Percentiles rank a stretch among this genome's conserved stretches.
These are phyloP conservation scores for Heteromyza rotundicornis DNA, from an alignment of 2,888 invertebrate species.

Conservation along the genomic window DNA sequence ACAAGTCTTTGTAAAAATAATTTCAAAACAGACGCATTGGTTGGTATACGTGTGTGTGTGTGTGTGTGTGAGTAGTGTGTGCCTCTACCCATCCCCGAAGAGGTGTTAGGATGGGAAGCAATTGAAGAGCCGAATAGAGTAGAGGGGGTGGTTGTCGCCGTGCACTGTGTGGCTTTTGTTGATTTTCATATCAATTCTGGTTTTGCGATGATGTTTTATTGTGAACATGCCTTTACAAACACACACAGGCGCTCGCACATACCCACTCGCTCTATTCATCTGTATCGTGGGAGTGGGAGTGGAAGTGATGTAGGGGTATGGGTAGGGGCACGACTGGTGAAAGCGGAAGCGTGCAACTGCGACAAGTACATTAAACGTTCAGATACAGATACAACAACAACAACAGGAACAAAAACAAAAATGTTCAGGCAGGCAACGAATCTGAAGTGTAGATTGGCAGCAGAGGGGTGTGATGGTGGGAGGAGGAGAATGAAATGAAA, in stretches of 20 bases:
- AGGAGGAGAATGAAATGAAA: no score
- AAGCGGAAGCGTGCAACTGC: constrained; percentile 20
- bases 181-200: constrained; percentile 3
- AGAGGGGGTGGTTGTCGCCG: background rate
- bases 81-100: no score
- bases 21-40: background rate
- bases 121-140: no score
- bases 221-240: constrained; percentile 1
- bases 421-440: background rate
- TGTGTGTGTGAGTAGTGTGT: no score
- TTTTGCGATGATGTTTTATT: constrained; percentile 6
- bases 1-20: background rate
- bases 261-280: constrained; percentile 17
- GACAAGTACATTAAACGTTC: constrained; percentile 22
- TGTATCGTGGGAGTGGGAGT: constrained; percentile 1
- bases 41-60: background rate
- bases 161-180: background rate
- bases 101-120: no score
- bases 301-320: no score
- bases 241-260: constrained; percentile 5
- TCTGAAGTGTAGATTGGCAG: no score
- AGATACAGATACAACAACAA: constrained; percentile 9
- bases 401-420: constrained; percentile 10
- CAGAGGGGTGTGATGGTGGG: no score
- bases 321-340: no score